Base-by-base conservation (phyloP, 2,113 vertebrate genomes). In the Connochaetes taurinus region DNA sequence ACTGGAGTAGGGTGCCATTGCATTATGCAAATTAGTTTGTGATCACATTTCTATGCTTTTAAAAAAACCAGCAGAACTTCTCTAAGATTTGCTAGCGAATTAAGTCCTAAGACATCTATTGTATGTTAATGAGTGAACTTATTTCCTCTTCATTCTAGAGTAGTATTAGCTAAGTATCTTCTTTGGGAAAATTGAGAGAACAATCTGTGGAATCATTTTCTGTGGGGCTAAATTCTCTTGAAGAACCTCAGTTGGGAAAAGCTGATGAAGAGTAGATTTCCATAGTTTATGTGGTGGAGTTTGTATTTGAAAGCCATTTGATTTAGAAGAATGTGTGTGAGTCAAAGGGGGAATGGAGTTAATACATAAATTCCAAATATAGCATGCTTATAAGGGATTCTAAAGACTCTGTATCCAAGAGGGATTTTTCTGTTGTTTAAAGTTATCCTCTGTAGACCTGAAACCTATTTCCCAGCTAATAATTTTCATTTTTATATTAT, bases 401-500 rank as follows among this genome's bases (percentile, higher is more conserved):
- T 94, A 91, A 98, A 95, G 82, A 92, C n/a, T 94, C 58, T 67
- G 7, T 88, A 80, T 94, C 74, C 50, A 76, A 91, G 85, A 93
- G 86, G 88, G 84, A 76, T 45, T 74, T 55, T 96, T 78, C 62
- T 89, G 50, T 83, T 96, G 92, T 94, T 97, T 97, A 36, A 84
- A 29, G 57, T 47, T 96, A 89, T 82, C 80, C 95, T 97, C 94
- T 80, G 36, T 60, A 95, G 97, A 94, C 58, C 62, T 83, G 64
- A 96, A 97, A 91, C 52, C 82, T 93, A 87, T 94, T 95, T 97
- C 55, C 93, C 45, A 97, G 67, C 60, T 95, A 93, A 84, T 94
- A 97, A 95, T 97, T 95, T 97, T 95, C 82, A 94, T 95, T 96
- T 97, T 95, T 96, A 80, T 36, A 91, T 97, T 97, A 95, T 85